phyloP scores from a whole-genome alignment of 1,140 invertebrate species.

The Drosophila ohnishii region DNA sequence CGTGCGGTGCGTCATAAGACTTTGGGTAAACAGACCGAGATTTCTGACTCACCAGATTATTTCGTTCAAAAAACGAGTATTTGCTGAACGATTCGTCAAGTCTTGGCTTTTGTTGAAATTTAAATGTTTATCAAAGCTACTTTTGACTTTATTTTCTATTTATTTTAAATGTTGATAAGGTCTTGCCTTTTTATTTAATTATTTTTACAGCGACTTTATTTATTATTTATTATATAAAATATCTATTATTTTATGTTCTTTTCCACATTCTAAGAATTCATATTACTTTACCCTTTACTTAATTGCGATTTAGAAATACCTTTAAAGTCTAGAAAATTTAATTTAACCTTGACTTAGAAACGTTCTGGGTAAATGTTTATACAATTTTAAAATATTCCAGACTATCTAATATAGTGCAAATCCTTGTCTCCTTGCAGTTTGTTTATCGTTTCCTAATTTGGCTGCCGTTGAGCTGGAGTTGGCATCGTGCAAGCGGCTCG shows the following conservation, averaged over 20 bases:
- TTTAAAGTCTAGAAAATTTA: background rate
- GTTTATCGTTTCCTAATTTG: conserved; percentile 79
- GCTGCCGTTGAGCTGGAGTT: conserved; percentile 76
- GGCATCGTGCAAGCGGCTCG: conserved; percentile 28
- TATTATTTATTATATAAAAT: background rate
- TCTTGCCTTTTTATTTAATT: background rate
- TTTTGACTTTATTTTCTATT: background rate
- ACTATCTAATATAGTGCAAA: background rate
- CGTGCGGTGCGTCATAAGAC: conserved; percentile 14
- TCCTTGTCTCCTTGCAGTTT: conserved; percentile 51
- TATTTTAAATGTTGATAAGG: background rate
- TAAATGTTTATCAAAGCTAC: background rate
- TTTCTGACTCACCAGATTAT: conserved; percentile 6
- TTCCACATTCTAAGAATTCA: background rate
- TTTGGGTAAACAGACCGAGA: conserved; percentile 8
- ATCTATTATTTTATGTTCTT: no score
- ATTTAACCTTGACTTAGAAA: background rate
- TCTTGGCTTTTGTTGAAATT: background rate
- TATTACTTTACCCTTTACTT: background rate
- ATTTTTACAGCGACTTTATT: background rate
- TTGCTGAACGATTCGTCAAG: background rate
- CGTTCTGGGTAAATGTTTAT: background rate
- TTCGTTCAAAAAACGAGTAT: conserved; percentile 8
- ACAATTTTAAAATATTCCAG: background rate
- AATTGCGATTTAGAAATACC: background rate